Conservation (phyloP, 2,113 vertebrate genomes). For the Otis tarda region DNA sequence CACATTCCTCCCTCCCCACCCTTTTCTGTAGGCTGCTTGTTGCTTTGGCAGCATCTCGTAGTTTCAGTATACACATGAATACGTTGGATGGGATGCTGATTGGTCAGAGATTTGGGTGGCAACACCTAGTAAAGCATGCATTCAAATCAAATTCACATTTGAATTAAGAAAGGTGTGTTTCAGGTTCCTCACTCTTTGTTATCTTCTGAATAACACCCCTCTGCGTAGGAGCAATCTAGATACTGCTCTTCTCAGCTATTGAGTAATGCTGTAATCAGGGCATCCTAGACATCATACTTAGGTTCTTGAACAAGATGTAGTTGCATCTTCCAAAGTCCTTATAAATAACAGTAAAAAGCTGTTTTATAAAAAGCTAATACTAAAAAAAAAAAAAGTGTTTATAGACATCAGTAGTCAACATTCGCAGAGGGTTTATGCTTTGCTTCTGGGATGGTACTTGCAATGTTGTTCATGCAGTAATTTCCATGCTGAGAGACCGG, state of each 20-base stretch:
- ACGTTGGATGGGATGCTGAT: not conserved
- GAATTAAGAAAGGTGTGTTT: not conserved
- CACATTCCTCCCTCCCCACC: slow-evolving; percentile 18
- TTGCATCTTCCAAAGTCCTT: not conserved
- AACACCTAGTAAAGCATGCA: not conserved
- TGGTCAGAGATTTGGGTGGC: not conserved
- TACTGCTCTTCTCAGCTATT: not conserved
- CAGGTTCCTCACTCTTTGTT: not conserved
- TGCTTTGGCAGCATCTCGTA: slow-evolving; percentile 20
- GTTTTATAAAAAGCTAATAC: not conserved
- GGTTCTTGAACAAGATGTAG: not conserved
- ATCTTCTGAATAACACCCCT: not conserved
- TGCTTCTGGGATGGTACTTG: not conserved
- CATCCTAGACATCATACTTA: not conserved
- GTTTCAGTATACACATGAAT: not conserved
- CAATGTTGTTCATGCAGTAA: not conserved
- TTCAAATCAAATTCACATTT: slow-evolving; percentile 4
- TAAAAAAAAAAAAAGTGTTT: not conserved
- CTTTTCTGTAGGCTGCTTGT: slow-evolving; percentile 51
- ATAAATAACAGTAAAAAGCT: not conserved
- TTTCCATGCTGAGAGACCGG: not conserved
- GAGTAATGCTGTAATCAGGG: not conserved
- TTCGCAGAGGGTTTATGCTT: not conserved
- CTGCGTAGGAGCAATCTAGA: not conserved
- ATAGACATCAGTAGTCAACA: not conserved